These are phyloP conservation scores for Brachylomia viminalis DNA, from an alignment of 2,888 invertebrate genomes.

Conservation along the genomic window DNA sequence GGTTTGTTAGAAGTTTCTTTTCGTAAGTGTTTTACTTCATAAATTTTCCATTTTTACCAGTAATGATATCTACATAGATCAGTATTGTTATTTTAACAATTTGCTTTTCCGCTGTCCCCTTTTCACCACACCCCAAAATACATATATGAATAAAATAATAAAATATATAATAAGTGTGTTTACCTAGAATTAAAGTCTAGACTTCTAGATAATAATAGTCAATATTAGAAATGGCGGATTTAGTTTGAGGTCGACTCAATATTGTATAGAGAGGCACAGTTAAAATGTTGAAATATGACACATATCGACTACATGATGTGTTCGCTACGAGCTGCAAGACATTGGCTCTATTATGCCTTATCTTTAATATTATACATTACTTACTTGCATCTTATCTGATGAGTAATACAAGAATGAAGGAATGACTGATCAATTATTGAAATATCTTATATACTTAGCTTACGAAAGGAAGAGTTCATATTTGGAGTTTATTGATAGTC, in stretches of 20 bases:
- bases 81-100: slow-evolving; percentile 6
- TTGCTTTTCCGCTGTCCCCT: slow-evolving; percentile 1
- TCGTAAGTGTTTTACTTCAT: not conserved
- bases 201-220: too few species aligned
- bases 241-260: slow-evolving; percentile 38
- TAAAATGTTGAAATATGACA: slow-evolving; percentile 40
- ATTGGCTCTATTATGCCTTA: slow-evolving; percentile 49
- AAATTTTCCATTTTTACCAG: not conserved
- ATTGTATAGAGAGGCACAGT: not conserved
- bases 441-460: slow-evolving; percentile 26
- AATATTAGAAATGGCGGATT: slow-evolving; percentile 47
- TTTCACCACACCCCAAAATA: slow-evolving; percentile 50
- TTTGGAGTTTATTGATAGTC: slow-evolving; percentile 32
- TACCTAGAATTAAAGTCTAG: slow-evolving; percentile 41
- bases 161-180: slow-evolving; percentile 10
- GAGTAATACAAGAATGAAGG: slow-evolving; percentile 31
- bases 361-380: slow-evolving; percentile 52
- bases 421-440: slow-evolving; percentile 57
- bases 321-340: slow-evolving; percentile 25
- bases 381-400: slow-evolving; percentile 54
- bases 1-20: slow-evolving; percentile 3
- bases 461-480: slow-evolving; percentile 30
- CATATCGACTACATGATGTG: slow-evolving; percentile 29
- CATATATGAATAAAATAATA: slow-evolving; percentile 19
- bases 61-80: not conserved